Evolutionary conservation across 2,888 invertebrate species (phyloP).

Genomic region (Macrophya alboannulata): DNA sequence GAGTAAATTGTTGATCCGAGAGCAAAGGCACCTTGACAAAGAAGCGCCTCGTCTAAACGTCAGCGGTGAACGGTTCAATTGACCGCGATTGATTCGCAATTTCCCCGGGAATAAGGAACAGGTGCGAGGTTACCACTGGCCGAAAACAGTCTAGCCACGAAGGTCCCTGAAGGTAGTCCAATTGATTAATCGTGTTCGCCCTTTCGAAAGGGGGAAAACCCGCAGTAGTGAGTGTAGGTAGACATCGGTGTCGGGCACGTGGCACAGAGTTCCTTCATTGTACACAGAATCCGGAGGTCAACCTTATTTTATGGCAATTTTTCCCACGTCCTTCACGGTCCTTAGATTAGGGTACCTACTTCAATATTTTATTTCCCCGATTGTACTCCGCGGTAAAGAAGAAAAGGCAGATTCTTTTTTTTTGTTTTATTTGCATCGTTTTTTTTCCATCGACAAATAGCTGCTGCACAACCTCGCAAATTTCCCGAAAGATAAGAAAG

Average conservation of each 20-base stretch:
- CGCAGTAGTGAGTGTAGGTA: background rate
- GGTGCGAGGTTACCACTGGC: slow-evolving; percentile 28
- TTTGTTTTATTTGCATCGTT: too few species aligned
- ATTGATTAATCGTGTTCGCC: slow-evolving; percentile 50
- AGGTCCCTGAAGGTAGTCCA: slow-evolving; percentile 31
- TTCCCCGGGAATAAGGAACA: slow-evolving; percentile 32
- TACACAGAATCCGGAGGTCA: background rate
- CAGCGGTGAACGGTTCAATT: background rate
- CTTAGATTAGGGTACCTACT: background rate
- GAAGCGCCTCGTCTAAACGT: background rate
- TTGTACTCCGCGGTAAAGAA: background rate
- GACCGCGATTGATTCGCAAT: slow-evolving; percentile 49
- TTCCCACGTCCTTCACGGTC: background rate
- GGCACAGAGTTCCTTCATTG: background rate
- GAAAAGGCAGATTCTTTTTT: background rate
- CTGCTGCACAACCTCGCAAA: background rate
- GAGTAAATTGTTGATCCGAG: background rate
- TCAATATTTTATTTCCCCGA: background rate
- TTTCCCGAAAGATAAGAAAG: slow-evolving; percentile 20
- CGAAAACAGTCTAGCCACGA: slow-evolving; percentile 49
- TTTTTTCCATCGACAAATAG: background rate
- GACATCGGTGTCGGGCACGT: background rate
- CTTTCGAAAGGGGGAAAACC: background rate
- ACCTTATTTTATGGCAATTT: slow-evolving; percentile 20
- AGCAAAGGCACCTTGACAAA: background rate